These are phyloP conservation scores for Piaya cayana DNA, from an alignment of 2,113 vertebrate species.

Conservation along the genomic window DNA sequence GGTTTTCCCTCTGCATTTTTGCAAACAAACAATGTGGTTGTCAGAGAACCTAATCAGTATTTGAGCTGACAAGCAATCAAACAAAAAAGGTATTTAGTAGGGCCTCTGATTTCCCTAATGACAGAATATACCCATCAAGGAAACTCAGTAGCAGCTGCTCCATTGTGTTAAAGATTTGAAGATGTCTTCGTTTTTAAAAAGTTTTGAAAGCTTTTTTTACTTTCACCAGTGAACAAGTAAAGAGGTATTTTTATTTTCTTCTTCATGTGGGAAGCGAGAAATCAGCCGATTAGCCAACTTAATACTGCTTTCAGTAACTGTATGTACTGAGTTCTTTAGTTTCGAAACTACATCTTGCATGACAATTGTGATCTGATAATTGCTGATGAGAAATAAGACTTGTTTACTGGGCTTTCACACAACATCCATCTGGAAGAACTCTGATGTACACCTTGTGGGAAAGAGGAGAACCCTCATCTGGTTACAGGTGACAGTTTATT, in stretches of 20 bases:
- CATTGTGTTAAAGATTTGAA: conserved; percentile 60
- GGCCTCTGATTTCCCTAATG: conserved; percentile 70
- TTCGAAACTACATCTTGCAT: background rate
- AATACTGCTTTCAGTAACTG: conserved; percentile 25
- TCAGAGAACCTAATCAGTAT: conserved; percentile 64
- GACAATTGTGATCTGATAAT: conserved; percentile 3
- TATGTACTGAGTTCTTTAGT: background rate
- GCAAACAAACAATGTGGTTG: conserved; percentile 60
- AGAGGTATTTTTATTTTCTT: conserved; percentile 25
- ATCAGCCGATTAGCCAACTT: conserved; percentile 14
- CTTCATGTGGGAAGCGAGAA: background rate
- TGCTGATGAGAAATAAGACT: background rate
- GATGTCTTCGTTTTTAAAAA: conserved; percentile 58
- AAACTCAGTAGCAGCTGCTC: conserved; percentile 55
- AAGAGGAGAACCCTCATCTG: background rate
- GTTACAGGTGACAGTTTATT: background rate
- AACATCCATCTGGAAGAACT: background rate
- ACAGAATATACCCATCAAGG: conserved; percentile 61
- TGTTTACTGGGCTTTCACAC: background rate
- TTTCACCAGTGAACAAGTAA: conserved; percentile 41
- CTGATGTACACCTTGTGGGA: background rate
- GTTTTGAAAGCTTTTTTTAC: conserved; percentile 29
- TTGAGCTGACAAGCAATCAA: conserved; percentile 67
- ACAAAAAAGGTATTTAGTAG: conserved; percentile 68
- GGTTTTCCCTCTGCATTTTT: conserved; percentile 44